Base-by-base conservation (phyloP, 2,888 invertebrate genomes). In the Autographa gamma region DNA sequence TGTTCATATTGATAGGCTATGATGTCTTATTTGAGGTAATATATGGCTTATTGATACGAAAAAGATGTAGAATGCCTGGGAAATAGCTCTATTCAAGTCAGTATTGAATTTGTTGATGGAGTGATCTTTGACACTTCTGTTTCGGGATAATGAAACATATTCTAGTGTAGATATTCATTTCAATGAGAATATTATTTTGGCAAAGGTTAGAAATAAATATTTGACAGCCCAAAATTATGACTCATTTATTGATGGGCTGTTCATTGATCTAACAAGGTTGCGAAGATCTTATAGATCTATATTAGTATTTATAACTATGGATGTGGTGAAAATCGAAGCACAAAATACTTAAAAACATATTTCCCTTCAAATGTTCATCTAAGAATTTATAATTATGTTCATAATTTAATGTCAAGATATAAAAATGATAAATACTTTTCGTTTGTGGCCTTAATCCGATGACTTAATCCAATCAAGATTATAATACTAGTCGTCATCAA, bases 1-100 rank as follows among this genome's bases (percentile, higher is more conserved):
- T 79, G 73, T 73, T 69, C 61, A 70, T 80, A 43, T 63, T 54
- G 60, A 60, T 69, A 19, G 59, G 3, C 34, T 56, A 56, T 56
- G 54, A 56, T 56, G 54, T 56, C 54, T 56, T 56, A 56, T 56
- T 56, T 56, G 19, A 14, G 54, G 25, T 25, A 25, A 19, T 56
- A 56, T 56, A 56, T 56, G 54, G 54, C 54, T 56, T 56, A 25
- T 56, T 19, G 54, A 56, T 25, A 25, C 19, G 19, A 56, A 25
- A 56, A 25, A 19, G 25, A 48, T n/a, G 25, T 25, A 18, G 25
- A 19, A 11, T 56, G 18, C 25, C 13, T 56, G 54, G 25, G 54
- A 56, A 56, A 56, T 56, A 4, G 13, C 13, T 56, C 19, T 2
- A 56, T 56, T 19, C 19, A 3, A 3, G 3, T 54, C 5, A n/a